Percentiles rank a stretch among this genome's conserved stretches.
phyloP scores from a whole-genome alignment of 2,113 vertebrate genomes.

The Macquaria australasica region DNA sequence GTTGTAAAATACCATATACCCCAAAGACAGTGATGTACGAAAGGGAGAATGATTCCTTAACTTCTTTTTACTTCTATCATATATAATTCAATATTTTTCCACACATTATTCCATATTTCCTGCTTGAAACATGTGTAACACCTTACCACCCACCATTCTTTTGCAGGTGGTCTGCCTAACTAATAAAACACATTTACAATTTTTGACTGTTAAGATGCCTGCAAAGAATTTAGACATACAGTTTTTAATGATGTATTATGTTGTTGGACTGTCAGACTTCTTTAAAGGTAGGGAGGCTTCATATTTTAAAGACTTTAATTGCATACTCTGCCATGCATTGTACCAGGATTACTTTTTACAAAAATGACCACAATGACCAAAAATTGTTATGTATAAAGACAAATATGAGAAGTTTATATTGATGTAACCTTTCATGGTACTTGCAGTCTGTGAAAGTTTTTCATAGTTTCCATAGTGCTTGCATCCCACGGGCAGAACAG shows the following conservation, averaged over 20 bases:
- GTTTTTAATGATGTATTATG: neutral
- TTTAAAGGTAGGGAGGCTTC: neutral
- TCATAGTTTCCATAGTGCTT: neutral
- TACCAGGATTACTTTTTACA: neutral
- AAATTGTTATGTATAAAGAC: neutral
- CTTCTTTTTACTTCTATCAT: neutral
- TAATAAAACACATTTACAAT: neutral
- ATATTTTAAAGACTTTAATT: neutral
- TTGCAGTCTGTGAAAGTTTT: constrained; percentile 5
- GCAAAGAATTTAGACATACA: neutral
- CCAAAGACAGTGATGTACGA: neutral
- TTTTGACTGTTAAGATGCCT: neutral
- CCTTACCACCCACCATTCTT: neutral
- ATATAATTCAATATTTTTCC: neutral
- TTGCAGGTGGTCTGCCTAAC: neutral
- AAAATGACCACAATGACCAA: neutral
- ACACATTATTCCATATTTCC: neutral
- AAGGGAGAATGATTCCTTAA: neutral
- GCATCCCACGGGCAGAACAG: constrained; percentile 26
- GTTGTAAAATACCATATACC: neutral
- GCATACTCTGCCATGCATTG: too few relatives aligned
- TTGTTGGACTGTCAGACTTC: too few relatives aligned
- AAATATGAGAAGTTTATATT: neutral
- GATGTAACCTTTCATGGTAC: neutral
- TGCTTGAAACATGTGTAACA: too few relatives aligned